A percentile compares a stretch with the other conserved stretches of the same genome.
phyloP scores from a whole-genome alignment of 2,797 vertebrate genomes.

The Eurystomus glaucurus region DNA sequence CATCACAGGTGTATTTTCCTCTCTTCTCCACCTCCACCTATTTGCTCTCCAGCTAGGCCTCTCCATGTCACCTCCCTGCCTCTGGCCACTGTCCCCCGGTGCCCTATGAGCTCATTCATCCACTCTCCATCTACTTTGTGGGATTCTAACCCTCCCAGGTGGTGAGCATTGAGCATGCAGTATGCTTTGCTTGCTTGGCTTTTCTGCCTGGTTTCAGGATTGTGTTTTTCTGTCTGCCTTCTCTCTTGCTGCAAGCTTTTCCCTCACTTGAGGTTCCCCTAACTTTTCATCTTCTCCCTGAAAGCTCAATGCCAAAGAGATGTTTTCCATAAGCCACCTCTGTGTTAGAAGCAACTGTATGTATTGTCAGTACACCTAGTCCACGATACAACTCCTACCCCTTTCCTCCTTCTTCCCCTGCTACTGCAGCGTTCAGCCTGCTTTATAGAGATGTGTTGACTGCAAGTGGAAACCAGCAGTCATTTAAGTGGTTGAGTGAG shows the following conservation, averaged over 20 bases:
- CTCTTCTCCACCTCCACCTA: neutral
- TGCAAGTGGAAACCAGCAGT: neutral
- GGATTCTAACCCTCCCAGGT: neutral
- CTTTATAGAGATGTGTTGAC: neutral
- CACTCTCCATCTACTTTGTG: accelerated
- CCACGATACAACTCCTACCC: neutral
- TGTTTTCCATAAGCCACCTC: neutral
- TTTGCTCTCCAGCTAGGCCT: neutral
- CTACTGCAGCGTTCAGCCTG: neutral
- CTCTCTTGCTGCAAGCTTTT: neutral
- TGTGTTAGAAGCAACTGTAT: neutral
- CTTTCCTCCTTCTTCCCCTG: neutral
- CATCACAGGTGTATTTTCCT: neutral
- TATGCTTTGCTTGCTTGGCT: neutral
- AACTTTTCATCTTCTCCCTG: neutral
- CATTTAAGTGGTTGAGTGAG: neutral
- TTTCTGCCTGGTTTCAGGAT: neutral
- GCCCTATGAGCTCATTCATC: neutral
- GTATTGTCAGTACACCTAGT: neutral
- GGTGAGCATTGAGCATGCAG: neutral
- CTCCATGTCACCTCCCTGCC: neutral
- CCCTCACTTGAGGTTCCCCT: neutral
- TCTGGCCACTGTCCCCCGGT: neutral
- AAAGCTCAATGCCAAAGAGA: neutral
- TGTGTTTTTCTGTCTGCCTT: neutral